Evolutionary conservation across 2,797 vertebrate genomes (phyloP), one percentile per base, ranked within the genome.

Genomic region (Heterohyrax brucei): DNA sequence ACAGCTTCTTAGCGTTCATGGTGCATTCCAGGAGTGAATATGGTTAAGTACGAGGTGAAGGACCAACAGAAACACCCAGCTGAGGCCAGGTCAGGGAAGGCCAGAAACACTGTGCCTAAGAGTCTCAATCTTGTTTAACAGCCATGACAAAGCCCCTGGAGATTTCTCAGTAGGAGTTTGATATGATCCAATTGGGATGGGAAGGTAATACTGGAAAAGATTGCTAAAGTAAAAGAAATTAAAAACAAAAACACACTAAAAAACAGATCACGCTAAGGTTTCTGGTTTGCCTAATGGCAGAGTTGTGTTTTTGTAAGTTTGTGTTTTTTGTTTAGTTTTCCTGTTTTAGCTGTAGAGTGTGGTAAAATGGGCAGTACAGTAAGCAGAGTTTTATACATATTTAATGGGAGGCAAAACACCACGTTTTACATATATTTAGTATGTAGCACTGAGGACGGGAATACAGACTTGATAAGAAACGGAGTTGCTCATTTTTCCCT

Each of bases 271-370:
- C 39, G 66, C 53, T 88, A 1, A 93, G 95, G 56, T 92, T 94
- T 88, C 86, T 91, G 76, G 80, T 81, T 82, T 95, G 73, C 44
- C 22, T 82, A 88, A 3, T 64, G 50, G 44, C 75, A 93, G 59
- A 93, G 10, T 4, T 50, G 46, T 72, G 46, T 10, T 94, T 91
- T 72, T 3, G 16, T 6, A 30, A 80, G 75, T 19, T 46, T n/a
- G 39, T n/a, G 19, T 46, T 86, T 82, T 91, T 68, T 62, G 44
- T 33, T 94, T 44, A 62, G 24, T 10, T 75, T 26, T 75, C 2
- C 46, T 7, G 13, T 26, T 26, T 77, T 28, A 28, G 21, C 14
- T 56, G 30, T 46, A 75, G 10, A 73, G 30, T 12, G 28, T 0
- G 59, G 48, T 48, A 92, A 75, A 81, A n/a, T 70, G 10, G 8